Conservation (phyloP, 2,113 vertebrate genomes). For the Trematocara macrostoma region DNA sequence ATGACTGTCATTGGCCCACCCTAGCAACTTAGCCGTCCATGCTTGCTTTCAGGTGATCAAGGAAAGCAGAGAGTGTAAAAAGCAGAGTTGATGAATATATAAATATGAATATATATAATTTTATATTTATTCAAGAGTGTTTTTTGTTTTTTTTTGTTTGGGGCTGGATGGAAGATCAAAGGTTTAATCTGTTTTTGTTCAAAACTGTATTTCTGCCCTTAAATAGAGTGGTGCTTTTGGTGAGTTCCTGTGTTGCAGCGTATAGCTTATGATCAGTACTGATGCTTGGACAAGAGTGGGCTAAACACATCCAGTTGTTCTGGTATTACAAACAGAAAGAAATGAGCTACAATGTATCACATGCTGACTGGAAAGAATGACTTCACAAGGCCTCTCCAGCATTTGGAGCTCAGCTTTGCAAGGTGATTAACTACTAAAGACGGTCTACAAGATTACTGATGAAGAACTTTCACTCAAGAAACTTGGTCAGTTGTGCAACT, state of each 20-base stretch:
- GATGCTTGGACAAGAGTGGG: background rate
- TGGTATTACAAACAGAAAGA: background rate
- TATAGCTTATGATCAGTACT: background rate
- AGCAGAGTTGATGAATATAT: background rate
- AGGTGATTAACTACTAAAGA: background rate
- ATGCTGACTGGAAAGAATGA: background rate
- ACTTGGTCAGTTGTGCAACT: background rate
- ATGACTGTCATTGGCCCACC: background rate
- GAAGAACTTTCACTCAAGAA: background rate
- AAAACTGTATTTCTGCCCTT: background rate
- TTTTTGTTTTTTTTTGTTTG: background rate
- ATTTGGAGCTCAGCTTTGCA: background rate
- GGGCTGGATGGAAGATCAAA: background rate
- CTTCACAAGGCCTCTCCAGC: background rate
- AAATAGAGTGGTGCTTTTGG: background rate
- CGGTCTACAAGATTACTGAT: background rate
- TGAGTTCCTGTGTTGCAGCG: background rate
- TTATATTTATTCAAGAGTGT: background rate
- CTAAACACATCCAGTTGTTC: background rate
- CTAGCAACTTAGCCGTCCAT: background rate
- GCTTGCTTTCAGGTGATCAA: background rate
- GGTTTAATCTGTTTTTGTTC: background rate
- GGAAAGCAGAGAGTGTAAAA: background rate
- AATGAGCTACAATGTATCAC: background rate
- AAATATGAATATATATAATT: background rate